phyloP scores from a whole-genome alignment of 2,797 vertebrate species.

The Myotis daubentonii region DNA sequence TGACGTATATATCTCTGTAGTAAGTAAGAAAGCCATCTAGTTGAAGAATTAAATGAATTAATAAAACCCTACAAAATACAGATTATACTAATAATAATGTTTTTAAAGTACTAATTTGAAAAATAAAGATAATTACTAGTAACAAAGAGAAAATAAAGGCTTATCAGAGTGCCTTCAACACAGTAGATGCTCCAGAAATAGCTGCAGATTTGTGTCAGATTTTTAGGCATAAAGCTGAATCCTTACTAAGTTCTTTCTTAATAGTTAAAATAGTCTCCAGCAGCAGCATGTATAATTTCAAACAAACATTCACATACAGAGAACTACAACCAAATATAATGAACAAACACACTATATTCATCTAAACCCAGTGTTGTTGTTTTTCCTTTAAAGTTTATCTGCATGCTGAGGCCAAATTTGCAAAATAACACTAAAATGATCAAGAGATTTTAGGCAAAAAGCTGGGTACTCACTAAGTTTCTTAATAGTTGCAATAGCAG shows the following conservation, averaged over 20 bases:
- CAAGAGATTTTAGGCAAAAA: constrained; percentile 52
- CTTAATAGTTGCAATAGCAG: neutral
- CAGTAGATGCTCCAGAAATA: constrained; percentile 20
- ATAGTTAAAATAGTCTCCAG: neutral
- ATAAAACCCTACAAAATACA: constrained; percentile 13
- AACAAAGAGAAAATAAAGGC: constrained; percentile 25
- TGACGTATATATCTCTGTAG: neutral
- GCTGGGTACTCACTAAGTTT: constrained; percentile 12
- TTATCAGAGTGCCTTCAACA: constrained; percentile 27
- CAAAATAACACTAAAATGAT: constrained; percentile 11
- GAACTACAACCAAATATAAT: neutral
- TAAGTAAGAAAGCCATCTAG: constrained; percentile 20
- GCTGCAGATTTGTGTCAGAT: neutral
- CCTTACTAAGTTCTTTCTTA: neutral
- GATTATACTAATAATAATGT: constrained; percentile 12
- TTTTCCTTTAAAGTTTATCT: neutral
- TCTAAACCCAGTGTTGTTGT: neutral
- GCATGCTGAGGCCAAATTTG: neutral
- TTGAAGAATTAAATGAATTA: neutral
- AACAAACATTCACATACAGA: constrained; percentile 3
- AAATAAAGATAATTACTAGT: constrained; percentile 18
- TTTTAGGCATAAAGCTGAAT: constrained; percentile 50
- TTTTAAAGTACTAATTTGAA: constrained; percentile 19
- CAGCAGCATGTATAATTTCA: constrained; percentile 7
- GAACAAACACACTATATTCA: neutral